Conservation (phyloP, 1,140 invertebrate genomes). For the Lepidotrigona ventralis region DNA sequence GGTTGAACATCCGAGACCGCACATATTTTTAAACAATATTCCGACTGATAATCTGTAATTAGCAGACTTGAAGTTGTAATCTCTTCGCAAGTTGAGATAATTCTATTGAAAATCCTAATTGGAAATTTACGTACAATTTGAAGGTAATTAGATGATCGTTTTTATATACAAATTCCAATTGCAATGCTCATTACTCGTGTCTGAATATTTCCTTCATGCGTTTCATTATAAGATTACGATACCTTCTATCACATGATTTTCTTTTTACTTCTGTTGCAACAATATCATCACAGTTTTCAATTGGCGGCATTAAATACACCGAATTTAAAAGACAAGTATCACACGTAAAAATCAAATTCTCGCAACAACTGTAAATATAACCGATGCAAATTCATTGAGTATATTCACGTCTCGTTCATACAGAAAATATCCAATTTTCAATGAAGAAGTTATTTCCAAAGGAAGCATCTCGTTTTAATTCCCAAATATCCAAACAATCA, state of each 20-base stretch:
- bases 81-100: neutral
- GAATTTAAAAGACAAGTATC: no score
- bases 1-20: no score
- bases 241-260: accelerated
- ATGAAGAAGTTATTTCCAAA: no score
- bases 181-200: neutral
- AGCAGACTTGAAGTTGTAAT: neutral
- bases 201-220: neutral
- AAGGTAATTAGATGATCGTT: neutral
- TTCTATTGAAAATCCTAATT: neutral
- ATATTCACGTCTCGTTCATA: no score
- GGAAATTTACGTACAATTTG: neutral
- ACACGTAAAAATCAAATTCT: neutral
- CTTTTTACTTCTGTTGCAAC: neutral
- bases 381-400: neutral
- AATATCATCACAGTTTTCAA: neutral
- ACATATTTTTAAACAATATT: neutral
- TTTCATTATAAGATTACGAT: neutral
- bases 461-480: no score
- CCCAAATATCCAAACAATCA: no score
- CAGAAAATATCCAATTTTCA: neutral
- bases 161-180: neutral
- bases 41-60: neutral
- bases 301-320: neutral
- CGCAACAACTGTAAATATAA: neutral